Conservation (phyloP, 30 jellyfish, hydroid and myxozoan genomes). For the Aurelia coerulea region DNA sequence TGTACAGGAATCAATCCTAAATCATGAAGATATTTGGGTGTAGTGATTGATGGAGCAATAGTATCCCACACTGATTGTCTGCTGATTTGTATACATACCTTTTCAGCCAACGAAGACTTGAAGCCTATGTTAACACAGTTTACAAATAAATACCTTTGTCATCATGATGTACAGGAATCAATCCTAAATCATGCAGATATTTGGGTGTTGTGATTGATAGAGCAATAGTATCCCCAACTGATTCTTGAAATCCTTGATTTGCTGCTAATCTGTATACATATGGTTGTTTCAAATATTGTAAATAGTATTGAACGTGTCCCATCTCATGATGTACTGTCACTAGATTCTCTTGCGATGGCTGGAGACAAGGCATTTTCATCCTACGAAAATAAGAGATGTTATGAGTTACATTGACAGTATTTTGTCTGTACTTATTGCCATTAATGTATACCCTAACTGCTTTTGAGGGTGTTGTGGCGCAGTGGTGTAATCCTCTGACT, state of each 20-base stretch:
- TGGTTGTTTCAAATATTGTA: conserved; percentile 65
- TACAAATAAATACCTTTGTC: conserved; percentile 42
- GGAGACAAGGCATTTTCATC: conserved; percentile 88
- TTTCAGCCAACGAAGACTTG: not conserved
- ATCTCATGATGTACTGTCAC: conserved; percentile 83
- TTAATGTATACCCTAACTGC: not conserved
- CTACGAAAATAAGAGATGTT: conserved; percentile 12
- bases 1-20: conserved; percentile 49
- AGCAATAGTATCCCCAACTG: conserved; percentile 85
- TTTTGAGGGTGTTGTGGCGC: not conserved
- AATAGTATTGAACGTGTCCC: conserved; percentile 86
- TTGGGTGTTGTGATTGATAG: conserved; percentile 78
- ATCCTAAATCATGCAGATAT: conserved; percentile 65
- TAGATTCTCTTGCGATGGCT: conserved; percentile 62
- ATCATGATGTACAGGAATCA: conserved; percentile 47
- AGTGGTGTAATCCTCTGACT: too few species aligned
- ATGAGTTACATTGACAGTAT: not conserved
- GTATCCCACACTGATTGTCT: conserved; percentile 62
- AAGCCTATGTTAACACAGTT: not conserved
- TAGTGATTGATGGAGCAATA: conserved; percentile 60
- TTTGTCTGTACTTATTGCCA: not conserved
- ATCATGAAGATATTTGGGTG: conserved; percentile 72
- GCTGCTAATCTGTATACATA: conserved; percentile 79
- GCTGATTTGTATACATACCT: not conserved
- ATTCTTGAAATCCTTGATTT: conserved; percentile 88